phyloP scores from a whole-genome alignment of 2,797 vertebrate species.

The Garrulus glandarius region DNA sequence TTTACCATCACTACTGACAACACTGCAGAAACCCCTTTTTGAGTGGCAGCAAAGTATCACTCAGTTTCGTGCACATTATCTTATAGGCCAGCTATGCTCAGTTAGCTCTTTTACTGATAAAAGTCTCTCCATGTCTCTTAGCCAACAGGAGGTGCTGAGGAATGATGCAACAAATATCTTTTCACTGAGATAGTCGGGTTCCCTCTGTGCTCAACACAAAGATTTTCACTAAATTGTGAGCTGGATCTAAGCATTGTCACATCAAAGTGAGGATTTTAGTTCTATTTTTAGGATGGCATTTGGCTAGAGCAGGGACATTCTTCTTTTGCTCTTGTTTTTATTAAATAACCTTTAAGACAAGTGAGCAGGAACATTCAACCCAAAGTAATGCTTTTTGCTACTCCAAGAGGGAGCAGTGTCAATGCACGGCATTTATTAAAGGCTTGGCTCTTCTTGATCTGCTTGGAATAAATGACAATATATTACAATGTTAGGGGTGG shows the following conservation, averaged over 20 bases:
- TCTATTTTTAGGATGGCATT: slow-evolving; percentile 18
- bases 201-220: not conserved
- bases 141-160: not conserved
- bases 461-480: not conserved
- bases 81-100: not conserved
- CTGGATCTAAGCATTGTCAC: not conserved
- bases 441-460: not conserved
- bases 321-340: slow-evolving; percentile 32
- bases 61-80: not conserved
- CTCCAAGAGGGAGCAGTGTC: not conserved
- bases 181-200: not conserved
- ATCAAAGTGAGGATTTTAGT: not conserved
- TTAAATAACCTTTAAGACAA: slow-evolving; percentile 37
- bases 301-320: not conserved
- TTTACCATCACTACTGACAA: not conserved
- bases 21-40: not conserved
- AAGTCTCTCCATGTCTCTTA: not conserved
- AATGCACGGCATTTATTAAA: not conserved
- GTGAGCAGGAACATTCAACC: not conserved
- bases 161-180: not conserved
- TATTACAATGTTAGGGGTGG: not conserved
- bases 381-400: not conserved
- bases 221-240: not conserved
- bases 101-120: not conserved
- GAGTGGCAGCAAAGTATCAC: not conserved